These are phyloP conservation scores for Callyntrura guangdongensis DNA, from an alignment of 2,888 invertebrate species.

Conservation along the genomic window DNA sequence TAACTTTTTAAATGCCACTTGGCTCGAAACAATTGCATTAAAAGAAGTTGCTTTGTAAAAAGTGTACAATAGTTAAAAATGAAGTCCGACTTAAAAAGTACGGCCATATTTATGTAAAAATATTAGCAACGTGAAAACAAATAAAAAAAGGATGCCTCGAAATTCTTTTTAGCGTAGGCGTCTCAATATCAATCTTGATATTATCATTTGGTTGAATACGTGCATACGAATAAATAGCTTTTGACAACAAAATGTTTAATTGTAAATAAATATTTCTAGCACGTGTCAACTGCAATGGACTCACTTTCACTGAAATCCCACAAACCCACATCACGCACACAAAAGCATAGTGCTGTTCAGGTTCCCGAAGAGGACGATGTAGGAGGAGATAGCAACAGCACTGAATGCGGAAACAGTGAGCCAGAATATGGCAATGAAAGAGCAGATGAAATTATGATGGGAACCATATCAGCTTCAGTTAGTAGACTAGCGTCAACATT, in stretches of 20 bases:
- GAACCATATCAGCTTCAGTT: slow-evolving; percentile 53
- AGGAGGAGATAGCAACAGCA: slow-evolving; percentile 67
- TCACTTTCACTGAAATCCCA: slow-evolving; percentile 23
- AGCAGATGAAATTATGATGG: slow-evolving; percentile 49
- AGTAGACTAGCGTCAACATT: slow-evolving; percentile 55
- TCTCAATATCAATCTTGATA: no score
- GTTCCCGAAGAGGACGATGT: slow-evolving; percentile 55
- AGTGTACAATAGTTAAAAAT: no score
- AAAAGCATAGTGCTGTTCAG: slow-evolving; percentile 6
- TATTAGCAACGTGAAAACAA: no score
- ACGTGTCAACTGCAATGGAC: slow-evolving; percentile 70
- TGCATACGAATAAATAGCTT: no score
- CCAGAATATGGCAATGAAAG: slow-evolving; percentile 46
- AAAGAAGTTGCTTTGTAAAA: no score
- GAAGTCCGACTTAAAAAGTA: no score
- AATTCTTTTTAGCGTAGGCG: no score
- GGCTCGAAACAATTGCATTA: no score
- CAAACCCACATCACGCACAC: neutral
- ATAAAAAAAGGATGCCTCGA: no score
- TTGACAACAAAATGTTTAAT: neutral
- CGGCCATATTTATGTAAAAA: no score
- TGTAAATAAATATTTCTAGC: slow-evolving; percentile 24
- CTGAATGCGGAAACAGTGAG: slow-evolving; percentile 52
- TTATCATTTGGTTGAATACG: no score
- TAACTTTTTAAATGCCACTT: no score